These are phyloP conservation scores for Schizaphis graminum DNA, from an alignment of 2,888 invertebrate genomes.

Conservation along the genomic window DNA sequence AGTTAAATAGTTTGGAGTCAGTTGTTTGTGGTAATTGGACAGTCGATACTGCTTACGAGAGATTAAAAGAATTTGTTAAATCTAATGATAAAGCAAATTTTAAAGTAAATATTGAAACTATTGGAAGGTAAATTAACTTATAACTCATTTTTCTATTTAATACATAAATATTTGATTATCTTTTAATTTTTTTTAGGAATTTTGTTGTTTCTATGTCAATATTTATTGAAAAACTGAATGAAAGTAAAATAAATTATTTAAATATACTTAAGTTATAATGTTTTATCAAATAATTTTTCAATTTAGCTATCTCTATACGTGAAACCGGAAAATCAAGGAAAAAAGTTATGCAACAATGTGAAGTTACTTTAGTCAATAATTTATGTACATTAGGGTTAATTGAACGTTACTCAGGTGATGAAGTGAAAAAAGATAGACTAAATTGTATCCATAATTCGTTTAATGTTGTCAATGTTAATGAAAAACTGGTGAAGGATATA, in stretches of 20 bases:
- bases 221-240: slow-evolving; percentile 86
- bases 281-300: slow-evolving; percentile 6
- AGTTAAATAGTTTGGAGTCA: slow-evolving; percentile 92
- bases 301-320: slow-evolving; percentile 76
- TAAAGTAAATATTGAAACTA: background rate
- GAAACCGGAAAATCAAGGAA: slow-evolving; percentile 98
- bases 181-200: slow-evolving; percentile 77
- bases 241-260: slow-evolving; percentile 75
- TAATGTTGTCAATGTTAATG: slow-evolving; percentile 79
- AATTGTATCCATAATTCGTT: slow-evolving; percentile 82
- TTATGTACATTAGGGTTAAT: slow-evolving; percentile 94
- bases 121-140: slow-evolving; percentile 14
- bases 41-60: slow-evolving; percentile 96
- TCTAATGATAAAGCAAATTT: slow-evolving; percentile 77
- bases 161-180: background rate
- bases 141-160: background rate
- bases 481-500: slow-evolving; percentile 77
- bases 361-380: slow-evolving; percentile 92
- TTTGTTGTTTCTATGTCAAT: slow-evolving; percentile 95
- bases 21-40: slow-evolving; percentile 99
- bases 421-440: slow-evolving; percentile 79
- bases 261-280: background rate
- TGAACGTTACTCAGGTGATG: slow-evolving; percentile 86
- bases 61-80: slow-evolving; percentile 96
- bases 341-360: slow-evolving; percentile 95